Base-by-base conservation (phyloP, 2,797 vertebrate genomes). In the Paguma larvata region DNA sequence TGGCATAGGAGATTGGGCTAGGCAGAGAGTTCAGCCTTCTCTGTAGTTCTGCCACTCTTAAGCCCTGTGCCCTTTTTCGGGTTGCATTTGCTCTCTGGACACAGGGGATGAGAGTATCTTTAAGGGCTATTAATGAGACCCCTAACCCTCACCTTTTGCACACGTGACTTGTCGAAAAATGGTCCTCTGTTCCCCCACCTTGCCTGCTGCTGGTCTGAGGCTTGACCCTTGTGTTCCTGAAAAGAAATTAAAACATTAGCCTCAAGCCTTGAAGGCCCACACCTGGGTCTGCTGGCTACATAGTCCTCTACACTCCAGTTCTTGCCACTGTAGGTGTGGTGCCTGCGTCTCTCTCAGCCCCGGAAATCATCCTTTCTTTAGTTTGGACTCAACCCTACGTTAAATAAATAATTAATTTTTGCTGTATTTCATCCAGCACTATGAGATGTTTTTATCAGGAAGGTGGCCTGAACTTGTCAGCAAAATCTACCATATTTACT, bases 401-500 rank as follows among this genome's bases (percentile, higher is more conserved):
- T 82, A 44, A 67, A 16, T 51, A 96, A 67, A 53, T 70, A 18
- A n/a, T 78, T 70, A 18, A n/a, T 78, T 63, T 92, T 95, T 85
- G 10, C 34, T 94, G 63, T 82, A 89, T 86, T 85, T 96, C 27
- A 79, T 72, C 8, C 30, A 70, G 27, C 14, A 93, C 27, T 80
- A 44, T 12, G 87, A 73, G 32, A 6, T 88, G 25, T 85, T 79
- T 96, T 92, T 68, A 80, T 46, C n/a, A 89, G 79, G 51, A 62
- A 94, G 27, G 6, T 91, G 3, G 6, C 18, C 78, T 90, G 78
- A 89, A 67, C 25, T 5, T 80, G 53, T 89, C 51, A 84, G 68
- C 27, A 73, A 46, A 30, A 70, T 62, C 56, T 78, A 82, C 65
- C 10, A 15, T 88, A 82, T 93, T 96, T 92, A 83, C 78, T 96